A percentile compares a stretch with the other conserved stretches of the same genome.
Evolutionary conservation across 2,797 vertebrate species (phyloP).

Genomic region (Mus minutoides): DNA sequence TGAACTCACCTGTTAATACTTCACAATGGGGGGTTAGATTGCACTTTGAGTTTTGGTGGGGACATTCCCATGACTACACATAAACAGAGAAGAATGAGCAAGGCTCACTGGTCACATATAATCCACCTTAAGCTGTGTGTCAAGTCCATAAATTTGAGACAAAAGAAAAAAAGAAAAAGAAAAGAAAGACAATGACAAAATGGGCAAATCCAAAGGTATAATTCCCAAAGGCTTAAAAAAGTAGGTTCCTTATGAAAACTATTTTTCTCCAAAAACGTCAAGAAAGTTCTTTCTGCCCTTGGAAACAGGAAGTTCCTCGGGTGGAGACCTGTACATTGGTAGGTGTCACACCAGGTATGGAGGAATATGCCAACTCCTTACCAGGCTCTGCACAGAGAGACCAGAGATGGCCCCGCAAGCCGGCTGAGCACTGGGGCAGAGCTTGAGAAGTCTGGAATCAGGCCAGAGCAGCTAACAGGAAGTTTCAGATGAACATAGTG

Average conservation of each 20-base stretch:
- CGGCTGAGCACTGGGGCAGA: neutral
- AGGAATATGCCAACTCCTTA: slow-evolving; percentile 38
- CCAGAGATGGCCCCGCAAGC: neutral
- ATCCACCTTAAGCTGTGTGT: neutral
- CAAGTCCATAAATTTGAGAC: slow-evolving; percentile 21
- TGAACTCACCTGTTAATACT: too few species aligned
- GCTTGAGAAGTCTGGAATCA: neutral
- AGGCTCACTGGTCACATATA: neutral
- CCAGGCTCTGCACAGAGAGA: neutral
- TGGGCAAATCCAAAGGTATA: neutral
- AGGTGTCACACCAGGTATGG: slow-evolving; percentile 6
- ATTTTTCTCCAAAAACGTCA: slow-evolving; percentile 50
- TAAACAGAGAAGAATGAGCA: neutral
- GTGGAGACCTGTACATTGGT: slow-evolving; percentile 47
- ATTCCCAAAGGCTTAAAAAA: slow-evolving; percentile 25
- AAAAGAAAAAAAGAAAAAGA: too few species aligned
- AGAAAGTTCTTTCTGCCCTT: slow-evolving; percentile 70
- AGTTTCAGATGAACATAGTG: neutral
- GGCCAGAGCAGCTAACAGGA: neutral
- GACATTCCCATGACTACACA: too few species aligned
- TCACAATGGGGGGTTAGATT: too few species aligned
- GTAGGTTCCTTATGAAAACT: slow-evolving; percentile 15
- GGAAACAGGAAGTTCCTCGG: slow-evolving; percentile 29
- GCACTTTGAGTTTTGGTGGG: too few species aligned
- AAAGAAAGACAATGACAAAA: neutral